A percentile compares a stretch with the other conserved stretches of the same genome.
Evolutionary conservation across 2,113 vertebrate genomes (phyloP).

Genomic region (Microcebus jonahi): DNA sequence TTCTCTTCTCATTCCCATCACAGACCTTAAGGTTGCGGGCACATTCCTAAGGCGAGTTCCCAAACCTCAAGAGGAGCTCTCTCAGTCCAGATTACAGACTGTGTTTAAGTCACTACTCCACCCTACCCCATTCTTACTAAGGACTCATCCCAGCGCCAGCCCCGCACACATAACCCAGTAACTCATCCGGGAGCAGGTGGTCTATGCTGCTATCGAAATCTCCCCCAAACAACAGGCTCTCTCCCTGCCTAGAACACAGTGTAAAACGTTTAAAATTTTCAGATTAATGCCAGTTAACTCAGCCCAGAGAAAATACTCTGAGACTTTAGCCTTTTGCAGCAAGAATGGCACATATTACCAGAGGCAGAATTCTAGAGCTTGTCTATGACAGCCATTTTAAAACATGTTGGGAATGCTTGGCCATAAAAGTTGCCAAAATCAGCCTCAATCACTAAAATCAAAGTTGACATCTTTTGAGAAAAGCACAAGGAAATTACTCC

Average conservation of each 20-base stretch:
- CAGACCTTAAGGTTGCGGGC: neutral
- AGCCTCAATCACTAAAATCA: slow-evolving; percentile 32
- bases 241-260: neutral
- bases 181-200: neutral
- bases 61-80: neutral
- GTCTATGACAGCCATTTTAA: neutral
- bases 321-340: neutral
- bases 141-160: neutral
- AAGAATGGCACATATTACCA: neutral
- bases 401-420: neutral
- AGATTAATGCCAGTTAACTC: neutral
- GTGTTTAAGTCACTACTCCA: neutral
- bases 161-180: neutral
- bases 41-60: neutral
- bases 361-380: neutral
- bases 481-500: slow-evolving; percentile 45
- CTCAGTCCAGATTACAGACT: neutral
- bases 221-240: neutral
- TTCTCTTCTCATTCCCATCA: neutral
- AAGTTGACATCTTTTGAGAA: slow-evolving; percentile 23
- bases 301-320: neutral
- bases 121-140: neutral
- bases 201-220: neutral
- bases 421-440: neutral
- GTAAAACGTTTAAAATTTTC: neutral